These are phyloP conservation scores for Iguana delicatissima DNA, from an alignment of 2,797 vertebrate genomes.

Conservation along the genomic window DNA sequence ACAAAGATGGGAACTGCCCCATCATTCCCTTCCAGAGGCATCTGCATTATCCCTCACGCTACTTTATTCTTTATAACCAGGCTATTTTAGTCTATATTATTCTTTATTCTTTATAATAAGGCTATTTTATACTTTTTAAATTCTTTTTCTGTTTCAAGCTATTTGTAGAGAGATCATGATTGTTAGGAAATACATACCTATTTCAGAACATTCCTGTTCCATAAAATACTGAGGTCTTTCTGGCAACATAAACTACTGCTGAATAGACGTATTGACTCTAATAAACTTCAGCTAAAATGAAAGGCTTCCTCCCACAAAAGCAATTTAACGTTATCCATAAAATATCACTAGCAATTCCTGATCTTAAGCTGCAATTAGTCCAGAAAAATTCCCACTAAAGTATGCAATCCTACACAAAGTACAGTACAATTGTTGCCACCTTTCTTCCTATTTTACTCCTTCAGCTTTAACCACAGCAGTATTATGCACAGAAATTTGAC, in stretches of 20 bases:
- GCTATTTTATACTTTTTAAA: background rate
- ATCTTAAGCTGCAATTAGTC: constrained; percentile 1
- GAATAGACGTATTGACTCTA: constrained; percentile 19
- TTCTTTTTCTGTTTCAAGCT: constrained; percentile 3
- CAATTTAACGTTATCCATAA: constrained; percentile 5
- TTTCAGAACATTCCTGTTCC: constrained; percentile 23
- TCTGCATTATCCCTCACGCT: background rate
- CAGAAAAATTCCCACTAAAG: background rate
- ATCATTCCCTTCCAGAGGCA: background rate
- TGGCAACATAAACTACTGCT: constrained; percentile 27
- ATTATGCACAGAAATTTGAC: background rate
- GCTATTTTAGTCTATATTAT: background rate
- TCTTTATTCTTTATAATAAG: too few relatives aligned
- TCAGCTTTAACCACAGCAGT: background rate
- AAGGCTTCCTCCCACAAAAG: constrained; percentile 13
- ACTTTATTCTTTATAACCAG: background rate
- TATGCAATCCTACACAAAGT: background rate
- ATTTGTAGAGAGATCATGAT: background rate
- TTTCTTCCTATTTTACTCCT: background rate
- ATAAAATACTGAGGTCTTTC: constrained; percentile 39
- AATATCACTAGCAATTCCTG: constrained; percentile 1
- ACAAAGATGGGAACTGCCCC: background rate
- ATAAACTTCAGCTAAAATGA: constrained; percentile 13
- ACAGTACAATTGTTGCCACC: background rate
- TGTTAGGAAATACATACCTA: constrained; percentile 21